Percentiles rank a stretch among this genome's conserved stretches.
phyloP scores from a whole-genome alignment of 1,140 invertebrate genomes.

The Orchestia grillus region DNA sequence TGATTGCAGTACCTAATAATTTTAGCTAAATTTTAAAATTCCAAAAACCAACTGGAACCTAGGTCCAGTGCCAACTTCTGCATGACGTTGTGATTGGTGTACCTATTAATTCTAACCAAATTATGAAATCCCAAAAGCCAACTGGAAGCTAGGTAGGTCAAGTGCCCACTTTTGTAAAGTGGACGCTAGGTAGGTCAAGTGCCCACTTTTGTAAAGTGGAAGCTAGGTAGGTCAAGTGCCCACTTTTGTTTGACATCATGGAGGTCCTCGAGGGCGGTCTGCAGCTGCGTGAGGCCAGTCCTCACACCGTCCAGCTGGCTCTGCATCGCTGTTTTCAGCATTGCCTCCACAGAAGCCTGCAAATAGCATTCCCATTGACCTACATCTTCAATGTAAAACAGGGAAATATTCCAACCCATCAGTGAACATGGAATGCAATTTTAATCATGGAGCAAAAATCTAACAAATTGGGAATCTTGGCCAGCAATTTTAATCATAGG shows the following conservation, averaged over 20 bases:
- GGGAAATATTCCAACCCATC: background rate
- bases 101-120: no score
- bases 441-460: background rate
- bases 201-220: constrained; percentile 63
- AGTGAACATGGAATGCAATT: background rate
- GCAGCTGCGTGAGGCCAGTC: constrained; percentile 91
- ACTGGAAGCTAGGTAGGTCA: no score
- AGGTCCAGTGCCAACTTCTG: no score
- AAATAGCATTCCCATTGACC: background rate
- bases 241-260: constrained; percentile 76
- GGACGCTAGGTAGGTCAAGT: constrained; percentile 62
- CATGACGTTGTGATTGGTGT: no score
- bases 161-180: no score
- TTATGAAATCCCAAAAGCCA: no score
- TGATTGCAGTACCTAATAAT: no score
- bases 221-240: constrained; percentile 59
- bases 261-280: constrained; percentile 86
- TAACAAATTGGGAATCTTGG: no score
- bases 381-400: background rate
- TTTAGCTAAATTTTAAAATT: no score
- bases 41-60: no score
- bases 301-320: constrained; percentile 96
- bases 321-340: constrained; percentile 98
- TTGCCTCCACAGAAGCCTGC: constrained; percentile 95
- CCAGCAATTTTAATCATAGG: no score